Conservation (phyloP, 2,888 invertebrate genomes). For the Microctonus hyperodae region DNA sequence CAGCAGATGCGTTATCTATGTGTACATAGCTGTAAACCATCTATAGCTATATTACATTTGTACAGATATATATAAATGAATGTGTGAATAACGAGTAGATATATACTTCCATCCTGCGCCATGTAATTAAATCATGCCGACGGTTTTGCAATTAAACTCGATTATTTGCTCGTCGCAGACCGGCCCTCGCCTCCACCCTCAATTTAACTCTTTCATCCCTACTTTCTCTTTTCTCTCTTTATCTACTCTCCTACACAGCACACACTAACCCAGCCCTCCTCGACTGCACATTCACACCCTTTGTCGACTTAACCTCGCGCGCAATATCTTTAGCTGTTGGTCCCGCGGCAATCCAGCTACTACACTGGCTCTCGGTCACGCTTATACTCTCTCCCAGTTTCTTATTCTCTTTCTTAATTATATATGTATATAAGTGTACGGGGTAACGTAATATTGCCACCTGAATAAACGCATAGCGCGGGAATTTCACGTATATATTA, state of each 20-base stretch:
- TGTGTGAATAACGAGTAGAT: slow-evolving; percentile 33
- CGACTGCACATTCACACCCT: slow-evolving; percentile 30
- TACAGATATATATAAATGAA: slow-evolving; percentile 24
- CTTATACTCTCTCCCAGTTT: neutral
- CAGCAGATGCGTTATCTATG: slow-evolving; percentile 16
- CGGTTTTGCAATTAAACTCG: slow-evolving; percentile 64
- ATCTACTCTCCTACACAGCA: slow-evolving; percentile 37
- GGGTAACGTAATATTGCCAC: slow-evolving; percentile 48
- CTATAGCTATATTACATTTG: slow-evolving; percentile 1
- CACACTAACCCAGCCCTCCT: too few species aligned
- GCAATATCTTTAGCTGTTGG: slow-evolving; percentile 50
- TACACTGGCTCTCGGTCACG: slow-evolving; percentile 28
- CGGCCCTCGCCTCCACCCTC: slow-evolving; percentile 47
- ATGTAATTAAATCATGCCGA: slow-evolving; percentile 64
- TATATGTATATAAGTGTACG: neutral
- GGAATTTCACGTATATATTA: slow-evolving; percentile 33
- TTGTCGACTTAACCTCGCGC: slow-evolving; percentile 29
- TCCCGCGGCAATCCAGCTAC: slow-evolving; percentile 32
- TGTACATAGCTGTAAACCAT: neutral
- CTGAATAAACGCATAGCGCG: slow-evolving; percentile 42
- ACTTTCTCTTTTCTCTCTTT: slow-evolving; percentile 25
- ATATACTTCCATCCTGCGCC: slow-evolving; percentile 46
- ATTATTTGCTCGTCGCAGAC: slow-evolving; percentile 62
- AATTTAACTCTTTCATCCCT: slow-evolving; percentile 59
- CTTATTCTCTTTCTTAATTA: too few species aligned